Percentiles rank a stretch among this genome's conserved stretches.
phyloP scores from a whole-genome alignment of 2,113 vertebrate genomes.

The Picathartes gymnocephalus region DNA sequence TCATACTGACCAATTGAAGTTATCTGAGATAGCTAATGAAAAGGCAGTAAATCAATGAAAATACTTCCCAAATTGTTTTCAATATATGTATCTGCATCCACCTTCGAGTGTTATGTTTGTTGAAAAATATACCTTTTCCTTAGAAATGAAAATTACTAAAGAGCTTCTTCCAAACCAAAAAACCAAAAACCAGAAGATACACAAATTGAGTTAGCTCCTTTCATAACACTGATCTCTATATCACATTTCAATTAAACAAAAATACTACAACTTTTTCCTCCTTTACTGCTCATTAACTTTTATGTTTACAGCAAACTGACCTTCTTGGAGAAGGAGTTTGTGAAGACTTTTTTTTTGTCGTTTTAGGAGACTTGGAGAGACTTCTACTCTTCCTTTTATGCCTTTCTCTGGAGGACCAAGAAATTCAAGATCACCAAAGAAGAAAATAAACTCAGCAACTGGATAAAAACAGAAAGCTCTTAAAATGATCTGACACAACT shows the following conservation, averaged over 20 bases:
- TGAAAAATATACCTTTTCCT: not conserved
- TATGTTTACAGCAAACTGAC: slow-evolving; percentile 52
- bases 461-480: not conserved
- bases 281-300: not conserved
- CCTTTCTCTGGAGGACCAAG: slow-evolving; percentile 71
- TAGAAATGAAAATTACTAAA: not conserved
- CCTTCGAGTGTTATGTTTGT: not conserved
- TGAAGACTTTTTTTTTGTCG: slow-evolving; percentile 76
- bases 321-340: slow-evolving; percentile 83
- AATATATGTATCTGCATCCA: not conserved
- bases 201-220: not conserved
- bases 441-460: not conserved
- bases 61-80: not conserved
- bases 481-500: not conserved
- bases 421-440: not conserved
- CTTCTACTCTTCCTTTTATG: slow-evolving; percentile 80
- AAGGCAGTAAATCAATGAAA: not conserved
- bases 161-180: not conserved
- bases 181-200: not conserved
- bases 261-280: not conserved
- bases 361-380: slow-evolving; percentile 74
- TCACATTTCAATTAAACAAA: not conserved
- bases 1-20: not conserved
- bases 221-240: not conserved
- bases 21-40: not conserved